A percentile compares a stretch with the other conserved stretches of the same genome.
phyloP scores from a whole-genome alignment of 2,888 invertebrate genomes.

The Tholera decimalis region DNA sequence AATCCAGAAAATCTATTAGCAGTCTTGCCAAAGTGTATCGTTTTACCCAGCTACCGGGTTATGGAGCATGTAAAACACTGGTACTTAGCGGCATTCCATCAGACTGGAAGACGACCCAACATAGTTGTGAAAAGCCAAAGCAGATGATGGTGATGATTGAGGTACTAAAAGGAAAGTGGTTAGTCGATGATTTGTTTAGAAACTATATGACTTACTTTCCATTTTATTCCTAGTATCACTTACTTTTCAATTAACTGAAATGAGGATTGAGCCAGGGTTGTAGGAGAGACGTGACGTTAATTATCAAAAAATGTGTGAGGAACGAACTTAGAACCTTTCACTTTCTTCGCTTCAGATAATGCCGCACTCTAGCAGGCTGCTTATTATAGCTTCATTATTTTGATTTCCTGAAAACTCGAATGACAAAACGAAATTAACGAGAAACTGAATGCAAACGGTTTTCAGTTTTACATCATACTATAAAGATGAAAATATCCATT shows the following conservation, averaged over 20 bases:
- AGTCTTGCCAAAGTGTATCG: no score
- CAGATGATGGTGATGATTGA: no score
- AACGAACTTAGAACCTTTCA: background rate
- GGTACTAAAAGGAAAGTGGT: no score
- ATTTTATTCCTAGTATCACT: background rate
- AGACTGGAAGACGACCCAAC: no score
- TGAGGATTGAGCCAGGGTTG: background rate
- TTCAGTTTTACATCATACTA: background rate
- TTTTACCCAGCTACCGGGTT: no score
- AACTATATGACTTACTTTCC: no score
- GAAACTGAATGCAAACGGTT: background rate
- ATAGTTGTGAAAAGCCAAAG: no score
- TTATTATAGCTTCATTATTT: background rate
- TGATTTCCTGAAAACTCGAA: background rate
- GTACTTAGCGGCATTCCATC: no score
- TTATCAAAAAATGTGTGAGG: background rate
- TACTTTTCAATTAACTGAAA: background rate
- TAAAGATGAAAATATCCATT: background rate
- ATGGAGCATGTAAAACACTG: no score
- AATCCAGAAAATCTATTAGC: no score
- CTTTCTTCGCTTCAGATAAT: background rate
- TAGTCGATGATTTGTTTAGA: no score
- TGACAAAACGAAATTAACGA: background rate
- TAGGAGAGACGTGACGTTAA: background rate
- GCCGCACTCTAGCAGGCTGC: no score